These are phyloP conservation scores for Ivindomyrus marchei DNA, from an alignment of 2,113 vertebrate species.

Conservation along the genomic window DNA sequence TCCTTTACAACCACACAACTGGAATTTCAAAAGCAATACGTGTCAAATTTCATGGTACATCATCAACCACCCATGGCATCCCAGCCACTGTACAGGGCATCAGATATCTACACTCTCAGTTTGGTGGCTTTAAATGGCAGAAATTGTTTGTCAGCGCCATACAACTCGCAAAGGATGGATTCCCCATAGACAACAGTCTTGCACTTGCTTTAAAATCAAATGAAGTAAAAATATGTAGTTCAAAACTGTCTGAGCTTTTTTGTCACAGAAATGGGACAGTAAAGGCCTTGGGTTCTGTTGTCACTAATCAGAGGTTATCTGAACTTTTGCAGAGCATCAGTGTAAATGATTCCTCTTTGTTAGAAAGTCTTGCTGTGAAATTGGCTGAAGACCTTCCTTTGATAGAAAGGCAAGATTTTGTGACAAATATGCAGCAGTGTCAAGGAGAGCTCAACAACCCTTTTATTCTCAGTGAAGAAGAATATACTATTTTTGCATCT, in stretches of 20 bases:
- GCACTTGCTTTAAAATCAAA: constrained; percentile 39
- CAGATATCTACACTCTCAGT: constrained; percentile 39
- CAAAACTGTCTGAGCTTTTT: constrained; percentile 46
- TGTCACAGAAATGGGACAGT: constrained; percentile 21
- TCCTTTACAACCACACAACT: constrained; percentile 33
- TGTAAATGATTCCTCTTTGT: constrained; percentile 26
- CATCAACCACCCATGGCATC: constrained; percentile 26
- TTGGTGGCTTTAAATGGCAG: constrained; percentile 49
- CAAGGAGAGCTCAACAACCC: constrained; percentile 33
- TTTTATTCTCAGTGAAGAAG: constrained; percentile 27
- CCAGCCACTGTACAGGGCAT: constrained; percentile 35
- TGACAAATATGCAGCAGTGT: constrained; percentile 5
- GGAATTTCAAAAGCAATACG: constrained; percentile 43
- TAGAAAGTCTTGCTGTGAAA: constrained; percentile 36
- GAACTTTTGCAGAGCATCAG: constrained; percentile 39
- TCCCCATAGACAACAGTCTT: constrained; percentile 44
- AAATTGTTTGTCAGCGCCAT: constrained; percentile 34
- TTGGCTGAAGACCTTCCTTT: constrained; percentile 41
- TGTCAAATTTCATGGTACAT: constrained; percentile 24
- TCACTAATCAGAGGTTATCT: constrained; percentile 36
- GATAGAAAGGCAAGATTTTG: constrained; percentile 23
- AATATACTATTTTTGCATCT: constrained; percentile 40
- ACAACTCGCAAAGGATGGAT: constrained; percentile 46
- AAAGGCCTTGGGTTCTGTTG: constrained; percentile 33
- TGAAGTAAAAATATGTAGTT: constrained; percentile 31